These are phyloP conservation scores for Aythya baeri DNA, from an alignment of 2,113 vertebrate species.

Conservation along the genomic window DNA sequence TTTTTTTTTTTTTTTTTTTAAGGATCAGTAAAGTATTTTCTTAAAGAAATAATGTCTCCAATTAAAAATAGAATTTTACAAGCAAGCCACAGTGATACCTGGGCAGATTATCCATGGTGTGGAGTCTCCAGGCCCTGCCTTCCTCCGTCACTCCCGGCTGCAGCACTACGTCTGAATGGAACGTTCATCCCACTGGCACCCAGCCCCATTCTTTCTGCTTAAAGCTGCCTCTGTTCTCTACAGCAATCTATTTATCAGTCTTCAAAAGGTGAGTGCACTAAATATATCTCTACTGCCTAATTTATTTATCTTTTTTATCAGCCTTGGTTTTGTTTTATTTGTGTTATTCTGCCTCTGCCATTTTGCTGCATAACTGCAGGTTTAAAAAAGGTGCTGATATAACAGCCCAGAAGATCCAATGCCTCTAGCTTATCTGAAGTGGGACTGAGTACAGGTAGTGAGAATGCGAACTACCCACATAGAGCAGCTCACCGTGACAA, in stretches of 20 bases:
- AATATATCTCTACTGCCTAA: constrained; percentile 1
- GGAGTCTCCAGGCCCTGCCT: neutral
- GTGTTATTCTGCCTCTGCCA: neutral
- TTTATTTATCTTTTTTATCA: constrained; percentile 8
- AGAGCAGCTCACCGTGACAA: neutral
- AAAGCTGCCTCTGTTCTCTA: constrained; percentile 28
- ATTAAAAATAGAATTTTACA: neutral
- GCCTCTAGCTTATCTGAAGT: neutral
- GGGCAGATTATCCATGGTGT: accelerated
- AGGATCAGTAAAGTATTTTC: neutral
- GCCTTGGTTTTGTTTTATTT: constrained; percentile 5
- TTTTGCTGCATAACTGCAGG: neutral
- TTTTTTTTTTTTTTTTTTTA: neutral
- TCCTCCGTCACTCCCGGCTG: neutral
- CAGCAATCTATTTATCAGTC: neutral
- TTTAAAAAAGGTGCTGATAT: neutral
- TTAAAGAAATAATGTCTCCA: neutral
- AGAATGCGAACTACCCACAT: neutral
- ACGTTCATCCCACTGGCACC: neutral
- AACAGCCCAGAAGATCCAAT: neutral
- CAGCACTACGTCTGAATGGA: neutral
- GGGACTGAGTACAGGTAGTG: neutral
- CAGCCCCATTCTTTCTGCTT: neutral
- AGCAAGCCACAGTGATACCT: neutral
- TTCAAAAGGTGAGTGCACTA: neutral